Evolutionary conservation across 2,113 vertebrate genomes (phyloP).

Genomic region (Oryzias celebensis): DNA sequence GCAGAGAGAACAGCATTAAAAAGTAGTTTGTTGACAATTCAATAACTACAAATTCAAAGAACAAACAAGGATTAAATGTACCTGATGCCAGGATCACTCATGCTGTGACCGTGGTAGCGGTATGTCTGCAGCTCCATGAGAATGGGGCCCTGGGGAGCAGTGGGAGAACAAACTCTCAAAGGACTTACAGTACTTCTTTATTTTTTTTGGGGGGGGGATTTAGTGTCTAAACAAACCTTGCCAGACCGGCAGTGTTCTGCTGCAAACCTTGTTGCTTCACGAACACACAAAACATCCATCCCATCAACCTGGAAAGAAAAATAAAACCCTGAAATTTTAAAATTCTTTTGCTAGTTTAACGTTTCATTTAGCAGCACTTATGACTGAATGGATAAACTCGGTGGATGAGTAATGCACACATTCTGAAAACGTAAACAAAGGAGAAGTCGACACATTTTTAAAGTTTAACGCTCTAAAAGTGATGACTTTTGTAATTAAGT

Average conservation of each 20-base stretch:
- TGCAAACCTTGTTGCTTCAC: constrained; percentile 90
- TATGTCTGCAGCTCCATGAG: constrained; percentile 98
- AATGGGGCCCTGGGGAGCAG: constrained; percentile 84
- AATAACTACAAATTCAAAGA: background rate
- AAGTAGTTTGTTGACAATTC: background rate
- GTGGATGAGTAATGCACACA: too few relatives aligned
- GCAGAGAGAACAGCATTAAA: constrained; percentile 8
- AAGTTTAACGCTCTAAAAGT: too few relatives aligned
- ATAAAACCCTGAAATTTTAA: background rate
- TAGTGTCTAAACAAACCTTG: constrained; percentile 74
- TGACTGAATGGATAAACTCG: too few relatives aligned
- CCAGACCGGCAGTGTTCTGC: constrained; percentile 87
- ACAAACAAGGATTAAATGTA: constrained; percentile 46
- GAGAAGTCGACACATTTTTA: too few relatives aligned
- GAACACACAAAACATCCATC: constrained; percentile 92
- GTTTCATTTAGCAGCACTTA: too few relatives aligned
- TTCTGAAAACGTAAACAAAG: too few relatives aligned
- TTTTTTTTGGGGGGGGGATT: background rate
- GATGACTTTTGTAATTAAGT: too few relatives aligned
- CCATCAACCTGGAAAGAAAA: constrained; percentile 84
- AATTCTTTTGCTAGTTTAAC: too few relatives aligned
- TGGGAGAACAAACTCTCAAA: background rate
- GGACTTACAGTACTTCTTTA: background rate
- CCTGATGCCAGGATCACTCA: constrained; percentile 98
- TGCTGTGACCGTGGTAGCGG: constrained; percentile 97